phyloP scores from a whole-genome alignment of 2,888 invertebrate species.

The Idaea dimidiata region DNA sequence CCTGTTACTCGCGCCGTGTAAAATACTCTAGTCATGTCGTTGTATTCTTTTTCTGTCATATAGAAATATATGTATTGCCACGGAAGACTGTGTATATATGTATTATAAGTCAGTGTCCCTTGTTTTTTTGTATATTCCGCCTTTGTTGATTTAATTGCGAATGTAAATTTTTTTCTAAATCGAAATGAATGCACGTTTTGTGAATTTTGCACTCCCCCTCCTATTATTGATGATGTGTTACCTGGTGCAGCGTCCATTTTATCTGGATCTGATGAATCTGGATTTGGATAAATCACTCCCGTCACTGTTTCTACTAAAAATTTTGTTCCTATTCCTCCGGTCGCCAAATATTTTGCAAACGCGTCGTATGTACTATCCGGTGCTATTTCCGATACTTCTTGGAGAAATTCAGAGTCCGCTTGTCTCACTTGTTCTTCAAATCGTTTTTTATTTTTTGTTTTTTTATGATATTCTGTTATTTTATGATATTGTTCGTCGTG shows the following conservation, averaged over 20 bases:
- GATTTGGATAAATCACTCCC: slow-evolving; percentile 9
- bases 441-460: slow-evolving; percentile 11
- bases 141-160: slow-evolving; percentile 5
- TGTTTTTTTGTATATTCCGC: slow-evolving; percentile 8
- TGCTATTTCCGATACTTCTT: slow-evolving; percentile 3
- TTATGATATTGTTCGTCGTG: slow-evolving; percentile 13
- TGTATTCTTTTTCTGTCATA: slow-evolving; percentile 28
- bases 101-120: slow-evolving; percentile 8
- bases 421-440: slow-evolving; percentile 8
- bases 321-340: slow-evolving; percentile 8
- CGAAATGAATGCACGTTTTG: slow-evolving; percentile 6
- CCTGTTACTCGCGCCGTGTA: slow-evolving; percentile 15
- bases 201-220: slow-evolving; percentile 7
- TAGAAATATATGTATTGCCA: slow-evolving; percentile 27
- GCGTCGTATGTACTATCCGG: slow-evolving; percentile 6
- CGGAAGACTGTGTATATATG: slow-evolving; percentile 27
- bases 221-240: slow-evolving; percentile 4
- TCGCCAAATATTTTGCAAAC: slow-evolving; percentile 6
- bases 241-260: slow-evolving; percentile 2
- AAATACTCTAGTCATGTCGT: slow-evolving; percentile 17
- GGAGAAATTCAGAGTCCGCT: slow-evolving; percentile 4
- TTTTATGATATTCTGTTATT: slow-evolving; percentile 11
- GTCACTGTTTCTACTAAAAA: slow-evolving; percentile 4
- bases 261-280: not conserved
- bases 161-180: slow-evolving; percentile 10